Percentiles rank a stretch among this genome's conserved stretches.
Evolutionary conservation across 2,888 invertebrate genomes (phyloP).

Genomic region (Penaeus monodon): DNA sequence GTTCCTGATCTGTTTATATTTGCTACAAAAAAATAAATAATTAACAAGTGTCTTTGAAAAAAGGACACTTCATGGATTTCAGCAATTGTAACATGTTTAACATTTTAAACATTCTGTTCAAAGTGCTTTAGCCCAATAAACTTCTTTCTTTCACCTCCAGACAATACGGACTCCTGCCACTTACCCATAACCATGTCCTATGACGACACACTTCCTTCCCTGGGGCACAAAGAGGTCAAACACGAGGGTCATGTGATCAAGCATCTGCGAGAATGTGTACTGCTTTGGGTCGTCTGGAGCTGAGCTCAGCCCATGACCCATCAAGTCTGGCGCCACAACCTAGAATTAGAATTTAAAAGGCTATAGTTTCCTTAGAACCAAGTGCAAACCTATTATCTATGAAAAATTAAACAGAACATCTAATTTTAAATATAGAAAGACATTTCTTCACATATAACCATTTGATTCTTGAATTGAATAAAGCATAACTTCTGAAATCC

Average conservation of each 20-base stretch:
- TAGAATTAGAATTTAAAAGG: conserved; percentile 73
- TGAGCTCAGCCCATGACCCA: conserved; percentile 79
- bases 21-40: too few relatives aligned
- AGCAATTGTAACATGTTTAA: too few relatives aligned
- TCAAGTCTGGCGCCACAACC: conserved; percentile 77
- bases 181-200: conserved; percentile 81
- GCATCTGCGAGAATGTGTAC: conserved; percentile 76
- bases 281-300: conserved; percentile 74
- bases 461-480: too few relatives aligned
- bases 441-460: too few relatives aligned
- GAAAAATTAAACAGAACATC: too few relatives aligned
- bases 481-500: too few relatives aligned
- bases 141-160: too few relatives aligned
- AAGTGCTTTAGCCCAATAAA: too few relatives aligned
- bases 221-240: conserved; percentile 76
- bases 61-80: too few relatives aligned
- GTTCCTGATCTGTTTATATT: not conserved
- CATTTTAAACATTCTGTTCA: too few relatives aligned
- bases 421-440: too few relatives aligned
- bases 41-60: not conserved
- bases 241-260: conserved; percentile 75
- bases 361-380: not conserved
- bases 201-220: conserved; percentile 75
- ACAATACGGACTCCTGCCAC: conserved; percentile 40
- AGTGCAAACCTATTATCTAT: too few relatives aligned